A percentile compares a stretch with the other conserved stretches of the same genome.
Conservation (phyloP, 2,113 vertebrate genomes). For the Tylochromis polylepis region DNA sequence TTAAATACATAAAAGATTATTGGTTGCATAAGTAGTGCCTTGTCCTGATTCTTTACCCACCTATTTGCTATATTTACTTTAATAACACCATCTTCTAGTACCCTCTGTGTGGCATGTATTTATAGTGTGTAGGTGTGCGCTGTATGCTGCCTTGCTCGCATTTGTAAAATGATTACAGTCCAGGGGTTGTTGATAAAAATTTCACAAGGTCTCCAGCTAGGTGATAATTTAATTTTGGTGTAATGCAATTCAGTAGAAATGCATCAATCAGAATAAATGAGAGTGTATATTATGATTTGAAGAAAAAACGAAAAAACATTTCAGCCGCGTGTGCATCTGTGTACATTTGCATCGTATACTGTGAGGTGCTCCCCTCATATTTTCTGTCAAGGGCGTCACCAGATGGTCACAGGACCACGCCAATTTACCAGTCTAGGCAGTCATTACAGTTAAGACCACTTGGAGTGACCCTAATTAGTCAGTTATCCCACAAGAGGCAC, state of each 20-base stretch:
- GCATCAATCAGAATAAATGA: not conserved
- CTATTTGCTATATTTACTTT: not conserved
- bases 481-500: slow-evolving; percentile 25
- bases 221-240: not conserved
- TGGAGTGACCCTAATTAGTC: slow-evolving; percentile 51
- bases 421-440: not conserved
- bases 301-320: no score
- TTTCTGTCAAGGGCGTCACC: slow-evolving; percentile 38
- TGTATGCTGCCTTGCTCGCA: not conserved
- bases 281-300: not conserved
- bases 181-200: not conserved
- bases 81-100: not conserved
- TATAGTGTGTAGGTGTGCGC: not conserved
- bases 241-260: not conserved
- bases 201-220: not conserved
- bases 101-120: not conserved
- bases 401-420: slow-evolving; percentile 40
- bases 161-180: not conserved
- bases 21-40: not conserved
- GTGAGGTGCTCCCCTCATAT: not conserved
- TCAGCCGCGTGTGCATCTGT: not conserved
- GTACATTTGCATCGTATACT: not conserved
- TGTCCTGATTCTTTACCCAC: not conserved
- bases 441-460: slow-evolving; percentile 42
- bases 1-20: not conserved